These are phyloP conservation scores for Acrobasis suavella DNA, from an alignment of 2,888 invertebrate species.

Conservation along the genomic window DNA sequence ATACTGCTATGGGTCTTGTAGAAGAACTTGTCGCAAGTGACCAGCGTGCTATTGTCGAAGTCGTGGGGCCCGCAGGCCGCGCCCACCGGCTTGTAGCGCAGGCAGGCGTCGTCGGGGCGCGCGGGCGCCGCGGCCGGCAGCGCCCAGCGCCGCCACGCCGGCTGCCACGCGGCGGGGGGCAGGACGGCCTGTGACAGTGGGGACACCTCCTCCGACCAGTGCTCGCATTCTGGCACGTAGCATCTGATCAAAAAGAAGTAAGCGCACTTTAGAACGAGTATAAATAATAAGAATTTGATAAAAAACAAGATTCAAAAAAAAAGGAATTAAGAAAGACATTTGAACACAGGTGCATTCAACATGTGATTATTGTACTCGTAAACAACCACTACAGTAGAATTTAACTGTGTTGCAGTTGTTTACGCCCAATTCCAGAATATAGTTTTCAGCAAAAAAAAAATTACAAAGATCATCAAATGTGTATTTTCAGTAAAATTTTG, in stretches of 20 bases:
- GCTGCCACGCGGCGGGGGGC: constrained; percentile 42
- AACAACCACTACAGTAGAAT: too few relatives aligned
- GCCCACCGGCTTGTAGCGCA: constrained; percentile 44
- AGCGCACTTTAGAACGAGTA: background rate
- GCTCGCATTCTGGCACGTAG: constrained; percentile 78
- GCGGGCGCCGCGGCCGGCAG: constrained; percentile 38
- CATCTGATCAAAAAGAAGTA: constrained; percentile 57
- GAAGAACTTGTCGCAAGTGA: constrained; percentile 68
- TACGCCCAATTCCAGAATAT: too few relatives aligned
- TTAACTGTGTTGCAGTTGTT: too few relatives aligned
- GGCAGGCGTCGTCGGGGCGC: constrained; percentile 48
- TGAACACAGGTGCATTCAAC: too few relatives aligned
- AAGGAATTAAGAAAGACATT: too few relatives aligned
- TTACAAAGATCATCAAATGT: too few relatives aligned
- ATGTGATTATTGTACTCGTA: too few relatives aligned
- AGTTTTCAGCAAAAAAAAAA: too few relatives aligned
- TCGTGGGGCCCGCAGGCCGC: constrained; percentile 51
- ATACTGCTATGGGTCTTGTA: constrained; percentile 77
- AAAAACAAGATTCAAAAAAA: too few relatives aligned
- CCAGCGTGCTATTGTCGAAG: constrained; percentile 59
- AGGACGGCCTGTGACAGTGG: background rate
- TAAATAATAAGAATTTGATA: too few relatives aligned
- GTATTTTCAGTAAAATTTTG: too few relatives aligned
- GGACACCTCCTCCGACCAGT: constrained; percentile 37
- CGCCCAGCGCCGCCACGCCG: constrained; percentile 54